Evolutionary conservation across 2,113 vertebrate species (phyloP).

Genomic region (Chunga burmeisteri): DNA sequence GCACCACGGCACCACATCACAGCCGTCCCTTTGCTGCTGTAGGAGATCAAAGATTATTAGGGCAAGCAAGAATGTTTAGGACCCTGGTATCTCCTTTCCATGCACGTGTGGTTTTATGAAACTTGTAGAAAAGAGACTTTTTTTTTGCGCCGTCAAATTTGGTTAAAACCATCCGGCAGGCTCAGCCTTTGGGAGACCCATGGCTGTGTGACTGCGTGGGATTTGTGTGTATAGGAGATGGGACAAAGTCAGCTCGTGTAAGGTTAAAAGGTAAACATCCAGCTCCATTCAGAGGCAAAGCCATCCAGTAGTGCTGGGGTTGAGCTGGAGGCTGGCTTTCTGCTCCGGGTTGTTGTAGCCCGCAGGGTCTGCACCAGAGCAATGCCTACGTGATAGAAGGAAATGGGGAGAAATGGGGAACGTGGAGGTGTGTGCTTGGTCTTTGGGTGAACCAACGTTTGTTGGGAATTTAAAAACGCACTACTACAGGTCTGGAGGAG

Average conservation of each 20-base stretch:
- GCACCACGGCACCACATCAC: not conserved
- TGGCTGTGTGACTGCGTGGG: not conserved
- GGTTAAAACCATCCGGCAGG: not conserved
- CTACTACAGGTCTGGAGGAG: not conserved
- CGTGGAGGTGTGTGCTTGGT: rapidly evolving
- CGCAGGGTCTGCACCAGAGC: not conserved
- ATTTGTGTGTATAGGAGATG: not conserved
- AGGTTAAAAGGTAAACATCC: too few relatives aligned
- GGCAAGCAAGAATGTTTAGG: not conserved
- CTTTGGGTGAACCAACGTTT: not conserved
- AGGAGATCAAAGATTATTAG: not conserved
- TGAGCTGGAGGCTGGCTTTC: not conserved
- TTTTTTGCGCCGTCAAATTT: not conserved
- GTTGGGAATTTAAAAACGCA: not conserved
- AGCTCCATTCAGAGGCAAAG: not conserved
- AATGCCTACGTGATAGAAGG: rapidly evolving
- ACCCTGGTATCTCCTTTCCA: not conserved
- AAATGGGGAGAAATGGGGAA: not conserved
- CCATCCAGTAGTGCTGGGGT: rapidly evolving
- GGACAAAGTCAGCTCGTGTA: not conserved
- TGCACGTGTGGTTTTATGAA: not conserved
- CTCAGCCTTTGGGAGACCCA: not conserved
- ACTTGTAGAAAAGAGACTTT: not conserved
- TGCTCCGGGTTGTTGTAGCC: rapidly evolving
- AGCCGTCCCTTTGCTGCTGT: not conserved